A percentile compares a stretch with the other conserved stretches of the same genome.
phyloP scores from a whole-genome alignment of 2,113 vertebrate species.

The Tragelaphus strepsiceros region DNA sequence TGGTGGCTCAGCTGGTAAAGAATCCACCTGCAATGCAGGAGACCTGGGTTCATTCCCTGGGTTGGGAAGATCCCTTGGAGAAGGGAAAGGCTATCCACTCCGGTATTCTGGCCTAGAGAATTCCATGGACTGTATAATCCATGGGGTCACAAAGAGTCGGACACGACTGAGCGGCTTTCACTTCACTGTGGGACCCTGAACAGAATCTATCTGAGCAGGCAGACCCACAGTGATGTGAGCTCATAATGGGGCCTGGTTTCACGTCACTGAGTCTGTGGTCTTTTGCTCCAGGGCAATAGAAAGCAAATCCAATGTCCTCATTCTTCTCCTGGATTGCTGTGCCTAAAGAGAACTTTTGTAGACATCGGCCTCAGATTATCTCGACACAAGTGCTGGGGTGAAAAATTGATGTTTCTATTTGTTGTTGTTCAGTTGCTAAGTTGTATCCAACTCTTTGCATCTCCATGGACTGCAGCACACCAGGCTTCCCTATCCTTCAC shows the following conservation, averaged over 20 bases:
- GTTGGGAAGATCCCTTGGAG: background rate
- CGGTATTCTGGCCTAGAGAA: background rate
- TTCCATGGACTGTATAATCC: background rate
- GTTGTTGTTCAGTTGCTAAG: background rate
- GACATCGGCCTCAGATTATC: background rate
- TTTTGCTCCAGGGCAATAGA: background rate
- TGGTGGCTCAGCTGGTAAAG: background rate
- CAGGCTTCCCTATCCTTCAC: background rate
- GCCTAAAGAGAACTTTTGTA: background rate
- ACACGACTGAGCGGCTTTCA: background rate
- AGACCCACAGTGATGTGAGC: background rate
- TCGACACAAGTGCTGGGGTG: background rate
- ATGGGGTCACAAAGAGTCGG: background rate
- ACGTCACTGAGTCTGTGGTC: background rate
- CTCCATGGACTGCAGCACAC: background rate
- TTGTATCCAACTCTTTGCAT: background rate
- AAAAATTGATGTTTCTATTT: background rate
- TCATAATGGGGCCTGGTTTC: background rate
- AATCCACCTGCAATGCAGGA: fast-evolving
- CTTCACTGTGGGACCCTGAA: background rate
- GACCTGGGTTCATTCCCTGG: background rate
- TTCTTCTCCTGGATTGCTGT: background rate
- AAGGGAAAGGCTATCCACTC: background rate
- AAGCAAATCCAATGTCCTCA: background rate
- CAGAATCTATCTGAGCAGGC: background rate